These are phyloP conservation scores for Orchestes rusci DNA, from an alignment of 2,888 invertebrate genomes.

Conservation along the genomic window DNA sequence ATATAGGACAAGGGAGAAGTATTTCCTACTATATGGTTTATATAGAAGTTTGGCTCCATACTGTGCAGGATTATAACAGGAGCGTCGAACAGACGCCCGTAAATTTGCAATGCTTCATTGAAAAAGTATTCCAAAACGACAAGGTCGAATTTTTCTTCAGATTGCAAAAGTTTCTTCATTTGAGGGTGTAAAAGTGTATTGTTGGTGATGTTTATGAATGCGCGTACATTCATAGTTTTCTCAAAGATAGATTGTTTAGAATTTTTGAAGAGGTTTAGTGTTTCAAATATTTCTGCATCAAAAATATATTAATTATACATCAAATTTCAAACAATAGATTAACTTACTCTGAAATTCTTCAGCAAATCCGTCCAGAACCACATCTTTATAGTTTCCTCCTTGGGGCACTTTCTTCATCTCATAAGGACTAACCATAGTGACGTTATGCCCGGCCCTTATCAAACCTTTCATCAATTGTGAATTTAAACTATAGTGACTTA, in stretches of 20 bases:
- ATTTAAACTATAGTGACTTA: conserved; percentile 29
- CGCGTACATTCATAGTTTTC: too few relatives aligned
- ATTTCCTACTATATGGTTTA: conserved; percentile 46
- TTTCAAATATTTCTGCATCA: too few relatives aligned
- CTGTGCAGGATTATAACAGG: conserved; percentile 42
- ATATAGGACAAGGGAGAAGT: conserved; percentile 47
- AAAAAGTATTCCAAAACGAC: conserved; percentile 46
- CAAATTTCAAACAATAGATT: too few relatives aligned
- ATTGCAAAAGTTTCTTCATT: conserved; percentile 34
- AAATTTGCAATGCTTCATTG: conserved; percentile 45
- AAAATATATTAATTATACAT: too few relatives aligned
- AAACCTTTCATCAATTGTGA: conserved; percentile 28
- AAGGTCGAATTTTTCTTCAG: conserved; percentile 40
- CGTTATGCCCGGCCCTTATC: conserved; percentile 40
- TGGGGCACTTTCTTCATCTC: conserved; percentile 45
- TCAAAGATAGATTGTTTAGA: too few relatives aligned
- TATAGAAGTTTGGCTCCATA: conserved; percentile 43
- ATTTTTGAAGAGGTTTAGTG: too few relatives aligned
- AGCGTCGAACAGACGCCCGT: conserved; percentile 39
- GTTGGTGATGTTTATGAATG: too few relatives aligned
- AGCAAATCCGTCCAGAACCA: conserved; percentile 7
- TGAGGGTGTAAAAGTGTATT: conserved; percentile 24
- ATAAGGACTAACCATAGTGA: conserved; percentile 33
- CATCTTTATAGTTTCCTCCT: conserved; percentile 13
- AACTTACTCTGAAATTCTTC: conserved; percentile 12